These are phyloP conservation scores for Drosophila equinoxialis DNA, from an alignment of 1,140 invertebrate species.

Conservation along the genomic window DNA sequence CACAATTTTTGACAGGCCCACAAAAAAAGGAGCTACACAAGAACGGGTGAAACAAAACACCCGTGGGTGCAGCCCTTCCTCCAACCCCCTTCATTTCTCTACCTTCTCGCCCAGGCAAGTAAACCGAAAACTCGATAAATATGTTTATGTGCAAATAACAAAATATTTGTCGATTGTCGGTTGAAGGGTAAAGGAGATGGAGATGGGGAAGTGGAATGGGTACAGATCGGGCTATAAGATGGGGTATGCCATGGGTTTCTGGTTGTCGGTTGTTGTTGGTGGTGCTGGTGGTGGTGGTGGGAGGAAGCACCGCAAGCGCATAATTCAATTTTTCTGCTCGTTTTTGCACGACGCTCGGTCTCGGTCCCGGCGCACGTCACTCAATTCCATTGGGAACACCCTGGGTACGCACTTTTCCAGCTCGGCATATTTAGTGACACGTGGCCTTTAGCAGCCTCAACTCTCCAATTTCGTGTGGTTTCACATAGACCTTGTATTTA, in stretches of 20 bases:
- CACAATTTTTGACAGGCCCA: constrained; percentile 82
- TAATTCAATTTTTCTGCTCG: constrained; percentile 83
- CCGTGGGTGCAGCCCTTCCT: constrained; percentile 62
- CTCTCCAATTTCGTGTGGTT: constrained; percentile 58
- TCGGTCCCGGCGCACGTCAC: constrained; percentile 51
- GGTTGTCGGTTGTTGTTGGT: too few species aligned
- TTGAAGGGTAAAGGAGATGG: constrained; percentile 28
- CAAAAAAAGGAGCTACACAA: constrained; percentile 55
- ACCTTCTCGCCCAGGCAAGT: constrained; percentile 26
- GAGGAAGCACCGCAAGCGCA: constrained; percentile 77
- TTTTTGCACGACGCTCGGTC: constrained; percentile 69
- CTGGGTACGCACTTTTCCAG: constrained; percentile 41
- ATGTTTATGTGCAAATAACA: constrained; percentile 81
- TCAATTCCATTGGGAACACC: constrained; percentile 66
- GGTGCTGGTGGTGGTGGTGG: background rate
- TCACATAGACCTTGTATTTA: constrained; percentile 52
- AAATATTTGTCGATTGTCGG: constrained; percentile 79
- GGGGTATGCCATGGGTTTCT: background rate
- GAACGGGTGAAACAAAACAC: constrained; percentile 76
- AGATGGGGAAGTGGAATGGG: constrained; percentile 28
- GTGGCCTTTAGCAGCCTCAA: constrained; percentile 51
- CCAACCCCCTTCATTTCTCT: background rate
- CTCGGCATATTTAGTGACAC: constrained; percentile 72
- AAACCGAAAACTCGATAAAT: constrained; percentile 75
- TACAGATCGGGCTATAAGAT: constrained; percentile 27